Percentiles rank a stretch among this genome's conserved stretches.
phyloP scores from a whole-genome alignment of 2,113 vertebrate genomes.

The Romanogobio albipinnatus region DNA sequence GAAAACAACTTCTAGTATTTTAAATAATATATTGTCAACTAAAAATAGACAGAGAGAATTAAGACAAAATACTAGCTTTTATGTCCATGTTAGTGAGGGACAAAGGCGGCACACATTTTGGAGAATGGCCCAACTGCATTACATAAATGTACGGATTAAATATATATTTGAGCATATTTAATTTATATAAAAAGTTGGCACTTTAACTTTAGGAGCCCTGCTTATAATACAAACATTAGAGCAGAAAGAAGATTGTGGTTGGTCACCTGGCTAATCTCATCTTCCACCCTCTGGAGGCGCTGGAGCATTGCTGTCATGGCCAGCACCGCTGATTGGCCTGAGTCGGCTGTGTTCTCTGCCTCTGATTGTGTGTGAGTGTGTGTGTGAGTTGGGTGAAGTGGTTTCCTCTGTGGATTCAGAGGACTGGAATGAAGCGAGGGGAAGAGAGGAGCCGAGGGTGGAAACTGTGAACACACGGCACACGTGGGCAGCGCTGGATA shows the following conservation, averaged over 20 bases:
- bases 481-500: slow-evolving; percentile 60
- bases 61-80: background rate
- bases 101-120: background rate
- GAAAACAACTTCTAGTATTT: background rate
- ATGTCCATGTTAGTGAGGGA: background rate
- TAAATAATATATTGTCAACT: background rate
- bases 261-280: slow-evolving; percentile 93
- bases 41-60: background rate
- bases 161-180: background rate
- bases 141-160: background rate
- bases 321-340: slow-evolving; percentile 78
- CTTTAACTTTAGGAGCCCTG: background rate
- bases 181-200: background rate
- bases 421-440: slow-evolving; percentile 71
- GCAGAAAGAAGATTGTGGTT: slow-evolving; percentile 54
- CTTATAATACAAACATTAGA: background rate
- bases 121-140: background rate
- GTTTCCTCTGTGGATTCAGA: slow-evolving; percentile 73
- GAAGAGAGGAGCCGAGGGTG: slow-evolving; percentile 71
- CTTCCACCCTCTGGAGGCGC: slow-evolving; percentile 91
- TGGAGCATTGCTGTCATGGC: slow-evolving; percentile 87
- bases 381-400: slow-evolving; percentile 57
- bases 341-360: slow-evolving; percentile 55
- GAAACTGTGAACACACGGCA: slow-evolving; percentile 80
- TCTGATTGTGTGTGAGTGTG: slow-evolving; percentile 41